phyloP scores from a whole-genome alignment of 2,888 invertebrate species.

The Galeruca laticollis region DNA sequence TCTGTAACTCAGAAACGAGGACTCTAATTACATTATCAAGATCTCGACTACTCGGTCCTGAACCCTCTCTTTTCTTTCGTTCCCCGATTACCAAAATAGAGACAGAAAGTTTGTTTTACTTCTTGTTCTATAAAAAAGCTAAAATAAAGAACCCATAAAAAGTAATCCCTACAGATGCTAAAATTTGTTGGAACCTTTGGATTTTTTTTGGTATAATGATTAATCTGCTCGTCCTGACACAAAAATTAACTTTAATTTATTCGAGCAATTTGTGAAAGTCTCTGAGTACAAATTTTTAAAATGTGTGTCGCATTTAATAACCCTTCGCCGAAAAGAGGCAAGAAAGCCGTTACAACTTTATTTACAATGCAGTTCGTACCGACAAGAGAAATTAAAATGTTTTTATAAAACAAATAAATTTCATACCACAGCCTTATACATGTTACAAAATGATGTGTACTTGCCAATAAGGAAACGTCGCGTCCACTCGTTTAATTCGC shows the following conservation, averaged over 20 bases:
- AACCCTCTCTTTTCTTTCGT: no score
- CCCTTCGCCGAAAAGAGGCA: conserved; percentile 35
- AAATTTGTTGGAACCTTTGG: background rate
- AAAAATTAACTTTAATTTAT: conserved; percentile 36
- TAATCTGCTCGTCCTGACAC: conserved; percentile 29
- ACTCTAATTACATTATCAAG: no score
- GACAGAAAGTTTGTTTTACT: no score
- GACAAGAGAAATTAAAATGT: conserved; percentile 38
- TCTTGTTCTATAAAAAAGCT: no score
- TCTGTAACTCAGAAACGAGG: no score
- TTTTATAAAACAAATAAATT: conserved; percentile 34
- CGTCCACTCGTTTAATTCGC: conserved; percentile 23
- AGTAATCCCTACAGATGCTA: background rate
- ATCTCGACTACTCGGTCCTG: no score
- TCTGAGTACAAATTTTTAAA: conserved; percentile 29
- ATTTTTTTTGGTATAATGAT: conserved; percentile 3
- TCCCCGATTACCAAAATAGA: no score
- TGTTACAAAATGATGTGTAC: conserved; percentile 18
- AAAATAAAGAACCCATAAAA: background rate
- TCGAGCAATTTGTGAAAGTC: conserved; percentile 40
- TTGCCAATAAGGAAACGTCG: conserved; percentile 24
- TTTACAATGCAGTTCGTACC: conserved; percentile 36
- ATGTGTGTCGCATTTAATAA: conserved; percentile 42
- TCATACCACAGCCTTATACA: conserved; percentile 22
- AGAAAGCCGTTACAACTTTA: conserved; percentile 38